These are phyloP conservation scores for Drosophila suboccidentalis DNA, from an alignment of 2,888 invertebrate species.

Conservation along the genomic window DNA sequence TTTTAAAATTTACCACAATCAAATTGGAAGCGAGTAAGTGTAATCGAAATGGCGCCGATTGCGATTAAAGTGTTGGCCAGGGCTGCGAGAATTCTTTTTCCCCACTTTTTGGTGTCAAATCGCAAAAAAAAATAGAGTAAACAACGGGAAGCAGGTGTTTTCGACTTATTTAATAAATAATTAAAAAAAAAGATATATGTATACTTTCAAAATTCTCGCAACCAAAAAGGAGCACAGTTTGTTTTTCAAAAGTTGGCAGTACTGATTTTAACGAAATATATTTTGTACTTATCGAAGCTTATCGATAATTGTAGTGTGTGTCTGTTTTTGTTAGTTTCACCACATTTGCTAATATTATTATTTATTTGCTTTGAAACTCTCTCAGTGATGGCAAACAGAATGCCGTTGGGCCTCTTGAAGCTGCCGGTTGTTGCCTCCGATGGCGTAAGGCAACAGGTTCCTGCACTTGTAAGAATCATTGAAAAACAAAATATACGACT, in stretches of 20 bases:
- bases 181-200: too few species aligned
- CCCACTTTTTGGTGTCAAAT: too few species aligned
- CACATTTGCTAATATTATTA: conserved; percentile 8
- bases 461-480: conserved; percentile 88
- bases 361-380: background rate
- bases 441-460: conserved; percentile 87
- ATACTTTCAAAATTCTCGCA: too few species aligned
- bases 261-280: background rate
- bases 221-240: too few species aligned
- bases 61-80: background rate
- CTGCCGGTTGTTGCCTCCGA: conserved; percentile 81
- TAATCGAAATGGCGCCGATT: conserved; percentile 25
- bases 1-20: background rate
- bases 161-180: too few species aligned
- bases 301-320: conserved; percentile 1
- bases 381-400: conserved; percentile 49
- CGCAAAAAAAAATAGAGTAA: too few species aligned
- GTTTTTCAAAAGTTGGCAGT: background rate
- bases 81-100: too few species aligned
- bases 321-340: conserved; percentile 4
- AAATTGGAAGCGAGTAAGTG: background rate
- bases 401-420: conserved; percentile 57
- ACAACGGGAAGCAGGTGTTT: too few species aligned
- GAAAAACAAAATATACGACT: background rate
- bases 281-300: background rate